Conservation (phyloP, 1,140 invertebrate genomes). For the Lordiphosa collinella region DNA sequence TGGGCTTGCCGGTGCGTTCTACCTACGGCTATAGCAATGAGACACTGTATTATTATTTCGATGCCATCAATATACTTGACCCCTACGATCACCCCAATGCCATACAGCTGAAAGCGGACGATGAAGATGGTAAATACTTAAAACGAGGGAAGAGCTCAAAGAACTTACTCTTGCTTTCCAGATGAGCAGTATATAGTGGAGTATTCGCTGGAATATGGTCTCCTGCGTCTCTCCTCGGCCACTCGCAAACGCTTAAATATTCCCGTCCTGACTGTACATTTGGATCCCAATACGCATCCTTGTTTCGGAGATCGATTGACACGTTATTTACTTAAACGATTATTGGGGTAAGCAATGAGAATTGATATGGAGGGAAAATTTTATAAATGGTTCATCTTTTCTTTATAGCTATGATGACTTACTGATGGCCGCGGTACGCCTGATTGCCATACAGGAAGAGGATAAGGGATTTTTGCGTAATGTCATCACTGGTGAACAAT, state of each 20-base stretch:
- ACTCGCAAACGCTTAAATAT: conserved; percentile 93
- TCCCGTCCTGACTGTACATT: conserved; percentile 93
- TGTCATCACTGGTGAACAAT: conserved; percentile 99
- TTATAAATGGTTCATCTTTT: neutral
- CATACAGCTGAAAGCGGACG: conserved; percentile 49
- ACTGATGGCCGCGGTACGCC: conserved; percentile 97
- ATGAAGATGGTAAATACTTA: conserved; percentile 48
- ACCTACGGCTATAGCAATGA: conserved; percentile 59
- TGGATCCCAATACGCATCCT: conserved; percentile 92
- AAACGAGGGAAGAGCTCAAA: no score
- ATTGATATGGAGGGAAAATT: neutral
- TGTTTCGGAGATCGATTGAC: conserved; percentile 97
- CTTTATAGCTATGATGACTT: conserved; percentile 92
- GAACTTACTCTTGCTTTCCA: conserved; percentile 73
- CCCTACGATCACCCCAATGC: conserved; percentile 54
- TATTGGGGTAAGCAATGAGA: conserved; percentile 85
- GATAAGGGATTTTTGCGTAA: conserved; percentile 98
- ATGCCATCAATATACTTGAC: conserved; percentile 57
- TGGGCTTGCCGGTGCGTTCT: conserved; percentile 50
- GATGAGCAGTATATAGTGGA: conserved; percentile 98
- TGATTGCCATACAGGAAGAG: conserved; percentile 95
- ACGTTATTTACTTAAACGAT: conserved; percentile 93
- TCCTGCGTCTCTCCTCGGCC: conserved; percentile 92
- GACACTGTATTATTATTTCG: conserved; percentile 67
- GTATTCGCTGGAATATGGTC: conserved; percentile 98